Evolutionary conservation across 2,888 invertebrate species (phyloP), one percentile per base, ranked within the genome.

Genomic region (Apantesis nais): DNA sequence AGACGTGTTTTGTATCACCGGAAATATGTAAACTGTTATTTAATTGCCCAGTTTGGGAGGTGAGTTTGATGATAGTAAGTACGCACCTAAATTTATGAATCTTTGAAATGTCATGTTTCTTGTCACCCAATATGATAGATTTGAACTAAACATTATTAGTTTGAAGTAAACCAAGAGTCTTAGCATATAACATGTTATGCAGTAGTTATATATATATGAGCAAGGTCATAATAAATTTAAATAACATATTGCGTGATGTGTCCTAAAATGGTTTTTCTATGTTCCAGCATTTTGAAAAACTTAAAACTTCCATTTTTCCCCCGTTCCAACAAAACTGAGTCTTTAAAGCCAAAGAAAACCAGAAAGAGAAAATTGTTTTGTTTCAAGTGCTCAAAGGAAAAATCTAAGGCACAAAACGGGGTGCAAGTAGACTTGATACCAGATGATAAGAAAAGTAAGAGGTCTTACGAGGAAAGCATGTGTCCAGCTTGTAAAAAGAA

Each of bases 251-350:
- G 22, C 22, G 48, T 48, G 0, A 44, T n/a, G 14, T 58, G 12
- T 58, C 1, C 29, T 64, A 29, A 44, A 16, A 14, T 58, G 41
- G 44, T 22, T 55, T 64, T 74, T 39, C 37, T 71, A 67, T 79
- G 65, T 88, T 88, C 67, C 84, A 93, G 92, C 71, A 74, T 85
- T 1, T 84, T 88, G 41, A 86, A 83, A 78, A 74, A 81, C n/a
- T 82, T 90, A 76, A 91, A 83, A 79, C 77, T 93, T 74, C 93
- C 93, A 86, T 92, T 92, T 92, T 93, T 93, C 91, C 92, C 87
- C 88, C 91, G 76, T 22, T 41, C 11, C 91, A 87, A 88, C 25
- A 88, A 88, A 80, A 73, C 80, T 48, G 83, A 67, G 70, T 70
- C 70, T 14, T 14, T 76, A 41, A 83, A 85, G 52, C 44, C 78